Evolutionary conservation across 1,140 invertebrate genomes (phyloP), one percentile per base, ranked within the genome.

Genomic region (Ylistrum balloti): DNA sequence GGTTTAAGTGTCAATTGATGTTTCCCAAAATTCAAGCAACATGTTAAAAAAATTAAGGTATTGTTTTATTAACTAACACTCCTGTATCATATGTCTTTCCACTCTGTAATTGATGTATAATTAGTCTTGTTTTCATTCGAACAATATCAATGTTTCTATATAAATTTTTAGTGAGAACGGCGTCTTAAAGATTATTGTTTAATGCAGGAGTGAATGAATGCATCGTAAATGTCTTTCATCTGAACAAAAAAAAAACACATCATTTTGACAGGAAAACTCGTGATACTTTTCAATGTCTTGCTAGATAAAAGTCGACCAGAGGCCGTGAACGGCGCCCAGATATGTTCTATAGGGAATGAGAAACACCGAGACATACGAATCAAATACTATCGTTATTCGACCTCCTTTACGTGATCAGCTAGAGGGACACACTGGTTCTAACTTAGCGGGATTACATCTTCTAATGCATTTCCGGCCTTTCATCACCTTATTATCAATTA

Each of bases 391-490:
- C 28, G 9, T 74, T 28, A 28, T 11, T 74, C 22, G 56, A 28
- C 56, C n/a, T 28, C 3, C 56, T 17, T 28, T 11, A 74, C 15
- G 56, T 74, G 56, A 74, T 74, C 56, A 74, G n/a, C 1, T 5
- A 28, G 22, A n/a, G 56, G 17, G 56, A 74, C 56, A 74, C 56
- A 28, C 56, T 28, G 56, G 28, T 74, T 28, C 56, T n/a, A 28
- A n/a, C 56, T 74, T 3, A 74, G 28, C 56, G 22, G 5, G 56
- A 74, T 74, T 74, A 74, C 28, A 74, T 74, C 22, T 74, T 74
- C 56, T 74, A 74, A 74, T 74, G 56, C n/a, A 74, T 74, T 74
- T 74, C 56, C 56, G 56, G 56, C 56, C 56, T 74, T 74, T 74
- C 22, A 7, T 5, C n/a, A 74, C 56, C 56, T 74, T 17, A 1